A percentile compares a stretch with the other conserved stretches of the same genome.
Conservation (phyloP, 2,888 invertebrate genomes). For the Apomyelois bistriatella region DNA sequence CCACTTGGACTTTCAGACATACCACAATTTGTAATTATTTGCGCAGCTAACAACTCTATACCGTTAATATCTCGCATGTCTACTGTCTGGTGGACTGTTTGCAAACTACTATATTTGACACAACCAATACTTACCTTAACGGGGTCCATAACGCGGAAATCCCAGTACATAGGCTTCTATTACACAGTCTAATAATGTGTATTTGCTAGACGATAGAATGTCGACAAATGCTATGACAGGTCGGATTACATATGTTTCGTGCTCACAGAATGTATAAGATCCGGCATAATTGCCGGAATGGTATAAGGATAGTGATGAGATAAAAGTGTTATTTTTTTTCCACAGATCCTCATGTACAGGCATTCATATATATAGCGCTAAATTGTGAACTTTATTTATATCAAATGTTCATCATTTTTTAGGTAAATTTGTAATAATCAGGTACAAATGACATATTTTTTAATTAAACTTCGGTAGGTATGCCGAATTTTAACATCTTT, state of each 20-base stretch:
- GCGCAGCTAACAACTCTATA: conserved; percentile 12
- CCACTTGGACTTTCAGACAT: not conserved
- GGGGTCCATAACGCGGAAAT: conserved; percentile 29
- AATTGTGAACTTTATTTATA: too few relatives aligned
- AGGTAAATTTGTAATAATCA: too few relatives aligned
- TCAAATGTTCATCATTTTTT: too few relatives aligned
- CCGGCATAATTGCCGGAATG: not conserved
- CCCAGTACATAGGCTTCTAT: not conserved
- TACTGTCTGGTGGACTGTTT: conserved; percentile 15
- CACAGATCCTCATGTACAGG: too few relatives aligned
- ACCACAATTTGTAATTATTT: conserved; percentile 1
- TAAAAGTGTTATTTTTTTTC: too few relatives aligned
- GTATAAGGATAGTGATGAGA: too few relatives aligned
- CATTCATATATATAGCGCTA: too few relatives aligned
- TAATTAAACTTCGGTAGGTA: too few relatives aligned
- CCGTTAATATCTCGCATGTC: conserved; percentile 22
- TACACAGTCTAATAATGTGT: conserved; percentile 1
- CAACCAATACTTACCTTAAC: conserved; percentile 41
- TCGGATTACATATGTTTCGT: not conserved
- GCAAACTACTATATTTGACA: conserved; percentile 38
- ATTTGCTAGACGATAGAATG: conserved; percentile 4
- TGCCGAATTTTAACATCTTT: too few relatives aligned
- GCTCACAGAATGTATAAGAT: not conserved
- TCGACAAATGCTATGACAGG: not conserved
- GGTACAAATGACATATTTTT: too few relatives aligned